These are phyloP conservation scores for Scopus umbretta DNA, from an alignment of 2,113 vertebrate genomes.

Conservation along the genomic window DNA sequence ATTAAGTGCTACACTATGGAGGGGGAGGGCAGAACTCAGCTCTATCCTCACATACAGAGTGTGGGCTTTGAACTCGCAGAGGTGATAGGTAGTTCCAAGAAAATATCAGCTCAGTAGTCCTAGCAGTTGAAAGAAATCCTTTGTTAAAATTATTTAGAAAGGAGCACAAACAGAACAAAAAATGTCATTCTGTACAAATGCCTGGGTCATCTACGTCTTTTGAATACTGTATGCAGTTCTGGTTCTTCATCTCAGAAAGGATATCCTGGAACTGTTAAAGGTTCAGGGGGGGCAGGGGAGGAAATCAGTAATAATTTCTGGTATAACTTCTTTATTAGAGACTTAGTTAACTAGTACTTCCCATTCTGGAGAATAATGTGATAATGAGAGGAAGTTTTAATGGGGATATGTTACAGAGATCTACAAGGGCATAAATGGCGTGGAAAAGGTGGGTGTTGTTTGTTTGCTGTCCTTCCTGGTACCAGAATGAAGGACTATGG, in stretches of 20 bases:
- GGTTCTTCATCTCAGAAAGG: neutral
- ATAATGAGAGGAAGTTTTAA: neutral
- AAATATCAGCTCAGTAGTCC: neutral
- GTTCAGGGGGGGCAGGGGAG: neutral
- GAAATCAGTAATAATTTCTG: neutral
- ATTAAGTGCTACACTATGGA: neutral
- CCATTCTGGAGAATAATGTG: neutral
- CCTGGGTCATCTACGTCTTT: neutral
- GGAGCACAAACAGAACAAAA: neutral
- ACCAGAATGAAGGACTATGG: neutral
- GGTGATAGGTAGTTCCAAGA: neutral
- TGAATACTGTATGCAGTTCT: neutral
- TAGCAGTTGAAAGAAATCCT: neutral
- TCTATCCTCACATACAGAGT: neutral
- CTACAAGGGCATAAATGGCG: neutral
- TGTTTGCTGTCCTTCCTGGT: neutral
- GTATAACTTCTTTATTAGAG: neutral
- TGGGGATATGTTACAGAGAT: neutral
- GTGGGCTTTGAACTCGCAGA: neutral
- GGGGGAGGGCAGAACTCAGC: neutral
- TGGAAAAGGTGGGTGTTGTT: neutral
- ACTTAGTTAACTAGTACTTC: neutral
- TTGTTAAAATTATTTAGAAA: neutral
- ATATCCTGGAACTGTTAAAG: neutral
- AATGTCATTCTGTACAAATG: neutral